Evolutionary conservation across 2,888 invertebrate species (phyloP).

Genomic region (Polydrusus tereticollis): DNA sequence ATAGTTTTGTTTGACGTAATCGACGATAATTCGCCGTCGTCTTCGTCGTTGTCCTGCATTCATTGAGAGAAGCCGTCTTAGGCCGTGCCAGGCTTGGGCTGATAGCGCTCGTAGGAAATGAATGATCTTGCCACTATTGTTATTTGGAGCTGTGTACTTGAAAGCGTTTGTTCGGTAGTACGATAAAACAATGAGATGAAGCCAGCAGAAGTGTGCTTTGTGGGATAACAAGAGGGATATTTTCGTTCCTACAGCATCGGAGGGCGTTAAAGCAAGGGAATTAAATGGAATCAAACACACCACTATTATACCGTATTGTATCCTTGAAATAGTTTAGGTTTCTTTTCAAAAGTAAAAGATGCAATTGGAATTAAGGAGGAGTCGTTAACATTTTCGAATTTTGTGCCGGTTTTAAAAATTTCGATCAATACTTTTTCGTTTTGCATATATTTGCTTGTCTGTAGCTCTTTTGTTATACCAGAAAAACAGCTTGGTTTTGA

Average conservation of each 20-base stretch:
- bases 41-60: constrained; percentile 5
- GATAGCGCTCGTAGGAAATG: constrained; percentile 13
- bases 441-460: too few species aligned
- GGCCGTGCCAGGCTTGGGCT: constrained; percentile 19
- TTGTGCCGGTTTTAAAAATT: too few species aligned
- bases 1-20: constrained; percentile 17
- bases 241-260: neutral
- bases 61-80: constrained; percentile 25
- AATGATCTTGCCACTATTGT: constrained; percentile 21
- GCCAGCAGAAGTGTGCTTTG: neutral
- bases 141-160: neutral
- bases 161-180: constrained; percentile 1
- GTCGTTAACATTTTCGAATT: too few species aligned
- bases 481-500: too few species aligned
- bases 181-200: neutral
- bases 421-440: too few species aligned
- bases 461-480: too few species aligned
- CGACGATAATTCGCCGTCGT: constrained; percentile 12
- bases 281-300: too few species aligned
- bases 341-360: too few species aligned
- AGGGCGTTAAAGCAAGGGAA: too few species aligned
- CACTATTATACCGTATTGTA: too few species aligned
- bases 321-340: too few species aligned
- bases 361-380: too few species aligned
- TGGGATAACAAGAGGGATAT: neutral